Evolutionary conservation across 1,140 invertebrate genomes (phyloP).

Genomic region (Lordiphosa clarofinis): DNA sequence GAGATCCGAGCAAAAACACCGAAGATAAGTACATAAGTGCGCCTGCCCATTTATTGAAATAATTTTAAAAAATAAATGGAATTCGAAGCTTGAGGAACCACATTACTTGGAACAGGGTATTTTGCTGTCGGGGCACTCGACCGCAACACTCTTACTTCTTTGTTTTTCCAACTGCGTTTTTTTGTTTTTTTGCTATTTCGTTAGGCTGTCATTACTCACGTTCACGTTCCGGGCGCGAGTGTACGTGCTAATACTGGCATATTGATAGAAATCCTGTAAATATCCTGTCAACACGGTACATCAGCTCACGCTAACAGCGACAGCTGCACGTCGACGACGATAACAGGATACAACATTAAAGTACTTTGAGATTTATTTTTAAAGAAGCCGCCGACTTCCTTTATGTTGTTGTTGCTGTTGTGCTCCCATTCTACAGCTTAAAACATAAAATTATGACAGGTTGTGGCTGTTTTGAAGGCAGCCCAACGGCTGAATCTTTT

Average conservation of each 20-base stretch:
- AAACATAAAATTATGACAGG: constrained; percentile 69
- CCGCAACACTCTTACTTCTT: no score
- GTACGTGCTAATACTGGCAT: constrained; percentile 70
- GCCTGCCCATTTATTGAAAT: no score
- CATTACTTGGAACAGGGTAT: no score
- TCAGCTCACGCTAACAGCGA: constrained; percentile 57
- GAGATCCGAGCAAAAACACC: no score
- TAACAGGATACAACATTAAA: constrained; percentile 66
- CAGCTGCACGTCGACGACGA: constrained; percentile 62
- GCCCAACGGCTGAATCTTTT: not conserved
- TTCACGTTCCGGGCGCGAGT: constrained; percentile 54
- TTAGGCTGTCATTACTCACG: constrained; percentile 38
- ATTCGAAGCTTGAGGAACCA: no score
- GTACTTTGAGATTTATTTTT: constrained; percentile 63
- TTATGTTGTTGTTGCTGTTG: no score
- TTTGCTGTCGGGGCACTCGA: no score
- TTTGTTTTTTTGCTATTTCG: not conserved
- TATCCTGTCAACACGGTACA: constrained; percentile 65
- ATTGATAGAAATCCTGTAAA: constrained; percentile 76
- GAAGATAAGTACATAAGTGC: no score
- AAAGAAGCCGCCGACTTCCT: constrained; percentile 34
- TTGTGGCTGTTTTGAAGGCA: constrained; percentile 50
- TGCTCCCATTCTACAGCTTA: constrained; percentile 30
- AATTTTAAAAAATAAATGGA: no score
- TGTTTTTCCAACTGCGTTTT: constrained; percentile 8